Evolutionary conservation across 2,797 vertebrate species (phyloP).

Genomic region (Pipistrellus pygmaeus): DNA sequence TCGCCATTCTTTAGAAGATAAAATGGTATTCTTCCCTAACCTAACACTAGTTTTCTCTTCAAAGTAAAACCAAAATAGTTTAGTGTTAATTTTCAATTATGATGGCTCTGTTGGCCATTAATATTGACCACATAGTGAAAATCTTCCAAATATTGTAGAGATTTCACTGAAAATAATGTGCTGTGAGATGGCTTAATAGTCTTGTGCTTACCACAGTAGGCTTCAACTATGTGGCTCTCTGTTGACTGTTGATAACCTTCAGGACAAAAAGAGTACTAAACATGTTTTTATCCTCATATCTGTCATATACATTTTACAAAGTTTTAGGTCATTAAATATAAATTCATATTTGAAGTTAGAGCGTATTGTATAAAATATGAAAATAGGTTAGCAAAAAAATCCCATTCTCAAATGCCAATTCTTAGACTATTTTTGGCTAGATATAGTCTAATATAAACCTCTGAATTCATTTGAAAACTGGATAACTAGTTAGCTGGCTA

Average conservation of each 20-base stretch:
- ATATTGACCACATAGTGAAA: background rate
- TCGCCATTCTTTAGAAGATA: background rate
- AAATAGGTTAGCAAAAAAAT: background rate
- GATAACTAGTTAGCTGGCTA: background rate
- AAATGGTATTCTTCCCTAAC: background rate
- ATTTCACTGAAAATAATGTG: slow-evolving; percentile 5
- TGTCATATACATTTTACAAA: background rate
- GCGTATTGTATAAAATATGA: background rate
- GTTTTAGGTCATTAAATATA: background rate
- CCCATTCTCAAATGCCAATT: background rate
- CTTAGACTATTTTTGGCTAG: background rate
- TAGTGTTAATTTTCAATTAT: background rate
- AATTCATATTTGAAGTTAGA: background rate
- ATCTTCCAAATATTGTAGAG: background rate
- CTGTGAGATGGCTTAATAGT: background rate
- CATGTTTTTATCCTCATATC: background rate
- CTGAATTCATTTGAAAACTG: background rate
- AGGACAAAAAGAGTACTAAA: background rate
- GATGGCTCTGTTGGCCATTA: background rate
- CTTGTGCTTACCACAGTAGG: background rate
- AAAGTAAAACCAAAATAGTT: slow-evolving; percentile 11
- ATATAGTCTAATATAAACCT: background rate
- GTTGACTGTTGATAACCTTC: background rate
- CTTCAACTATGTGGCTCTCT: background rate
- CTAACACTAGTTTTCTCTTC: background rate